Conservation (phyloP, 2,888 invertebrate species). For the Nebria salina region DNA sequence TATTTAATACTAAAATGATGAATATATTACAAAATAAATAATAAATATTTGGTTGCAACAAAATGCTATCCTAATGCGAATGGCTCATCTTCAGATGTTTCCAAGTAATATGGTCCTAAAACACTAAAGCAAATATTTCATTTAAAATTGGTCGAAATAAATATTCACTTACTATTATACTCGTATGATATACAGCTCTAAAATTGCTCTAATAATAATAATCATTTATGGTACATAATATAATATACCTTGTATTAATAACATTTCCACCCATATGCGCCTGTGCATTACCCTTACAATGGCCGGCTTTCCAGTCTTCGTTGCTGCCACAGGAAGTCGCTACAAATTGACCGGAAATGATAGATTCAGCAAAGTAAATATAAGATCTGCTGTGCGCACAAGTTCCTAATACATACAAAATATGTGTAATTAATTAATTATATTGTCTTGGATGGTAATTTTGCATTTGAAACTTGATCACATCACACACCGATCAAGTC, state of each 20-base stretch:
- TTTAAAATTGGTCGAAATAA: no score
- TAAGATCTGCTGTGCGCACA: constrained; percentile 63
- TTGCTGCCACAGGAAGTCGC: constrained; percentile 51
- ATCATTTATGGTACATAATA: no score
- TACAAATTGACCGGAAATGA: constrained; percentile 55
- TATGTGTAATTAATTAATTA: background rate
- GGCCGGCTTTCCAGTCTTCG: constrained; percentile 49
- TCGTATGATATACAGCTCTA: no score
- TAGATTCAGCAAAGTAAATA: constrained; percentile 62
- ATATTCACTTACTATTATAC: no score
- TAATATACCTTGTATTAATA: constrained; percentile 12
- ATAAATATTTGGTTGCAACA: background rate
- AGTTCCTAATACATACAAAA: constrained; percentile 48
- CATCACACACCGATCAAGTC: constrained; percentile 49
- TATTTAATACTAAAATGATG: no score
- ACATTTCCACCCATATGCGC: constrained; percentile 23
- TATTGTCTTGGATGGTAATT: background rate
- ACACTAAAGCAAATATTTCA: constrained; percentile 48
- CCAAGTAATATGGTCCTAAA: constrained; percentile 57
- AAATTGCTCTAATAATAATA: no score
- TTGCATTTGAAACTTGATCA: no score
- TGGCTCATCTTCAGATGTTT: constrained; percentile 55
- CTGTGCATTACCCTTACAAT: constrained; percentile 46
- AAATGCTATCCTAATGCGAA: constrained; percentile 51
- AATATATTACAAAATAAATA: background rate